These are phyloP conservation scores for Pseudonaja textilis DNA, from an alignment of 2,113 vertebrate species.

Conservation along the genomic window DNA sequence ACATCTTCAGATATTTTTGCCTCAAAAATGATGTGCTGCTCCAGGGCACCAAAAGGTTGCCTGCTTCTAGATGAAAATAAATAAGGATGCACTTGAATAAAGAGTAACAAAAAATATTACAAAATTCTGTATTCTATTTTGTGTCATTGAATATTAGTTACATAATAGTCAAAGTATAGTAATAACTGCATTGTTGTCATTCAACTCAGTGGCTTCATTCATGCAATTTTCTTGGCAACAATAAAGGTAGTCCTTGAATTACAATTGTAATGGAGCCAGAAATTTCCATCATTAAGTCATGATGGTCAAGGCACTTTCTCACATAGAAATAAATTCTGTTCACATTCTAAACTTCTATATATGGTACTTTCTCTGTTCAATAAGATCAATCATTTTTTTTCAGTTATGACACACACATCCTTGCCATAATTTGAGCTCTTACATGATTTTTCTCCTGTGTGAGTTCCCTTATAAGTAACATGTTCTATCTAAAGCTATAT, in stretches of 20 bases:
- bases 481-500: not conserved
- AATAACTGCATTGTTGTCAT: not conserved
- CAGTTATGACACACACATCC: not conserved
- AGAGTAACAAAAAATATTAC: not conserved
- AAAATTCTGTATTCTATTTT: not conserved
- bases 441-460: not conserved
- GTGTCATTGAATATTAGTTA: not conserved
- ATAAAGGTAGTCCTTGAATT: not conserved
- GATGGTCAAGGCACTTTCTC: not conserved
- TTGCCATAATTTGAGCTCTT: not conserved
- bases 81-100: not conserved
- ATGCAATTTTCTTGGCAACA: not conserved
- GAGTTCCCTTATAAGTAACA: not conserved
- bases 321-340: not conserved
- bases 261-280: not conserved
- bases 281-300: not conserved
- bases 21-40: not conserved
- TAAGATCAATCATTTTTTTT: not conserved
- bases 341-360: not conserved
- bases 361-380: not conserved
- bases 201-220: not conserved
- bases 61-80: not conserved
- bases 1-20: not conserved
- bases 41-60: not conserved
- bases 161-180: not conserved